Percentiles rank a stretch among this genome's conserved stretches.
Evolutionary conservation across 2,113 vertebrate genomes (phyloP).

Genomic region (Macroglossus sobrinus): DNA sequence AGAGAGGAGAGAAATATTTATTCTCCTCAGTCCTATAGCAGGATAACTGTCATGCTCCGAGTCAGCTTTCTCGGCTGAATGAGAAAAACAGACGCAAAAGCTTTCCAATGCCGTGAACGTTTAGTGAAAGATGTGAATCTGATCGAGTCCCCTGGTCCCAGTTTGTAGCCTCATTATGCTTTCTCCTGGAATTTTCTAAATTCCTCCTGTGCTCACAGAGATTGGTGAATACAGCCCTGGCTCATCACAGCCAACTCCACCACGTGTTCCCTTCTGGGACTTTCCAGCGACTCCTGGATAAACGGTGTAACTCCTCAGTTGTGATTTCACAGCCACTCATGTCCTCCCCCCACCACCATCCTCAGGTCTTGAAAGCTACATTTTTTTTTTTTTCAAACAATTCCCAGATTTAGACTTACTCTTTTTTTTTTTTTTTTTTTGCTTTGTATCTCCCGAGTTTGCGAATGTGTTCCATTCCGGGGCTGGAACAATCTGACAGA

Average conservation of each 20-base stretch:
- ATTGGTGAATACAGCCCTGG: background rate
- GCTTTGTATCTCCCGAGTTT: background rate
- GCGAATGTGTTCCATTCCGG: constrained; percentile 26
- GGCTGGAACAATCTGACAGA: background rate
- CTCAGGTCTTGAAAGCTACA: background rate
- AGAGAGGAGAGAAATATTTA: background rate
- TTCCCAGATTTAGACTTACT: constrained; percentile 5
- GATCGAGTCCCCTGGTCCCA: constrained; percentile 30
- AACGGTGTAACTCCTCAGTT: background rate
- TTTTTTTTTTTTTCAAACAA: background rate
- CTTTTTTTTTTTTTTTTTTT: background rate
- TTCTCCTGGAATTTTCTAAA: constrained; percentile 58
- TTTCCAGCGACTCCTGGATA: constrained; percentile 35
- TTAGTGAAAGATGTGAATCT: constrained; percentile 54
- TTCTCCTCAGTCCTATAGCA: background rate
- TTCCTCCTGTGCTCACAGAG: background rate
- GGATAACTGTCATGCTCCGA: background rate
- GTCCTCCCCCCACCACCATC: background rate
- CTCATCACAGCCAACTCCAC: background rate
- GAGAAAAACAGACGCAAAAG: constrained; percentile 64
- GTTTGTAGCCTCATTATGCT: constrained; percentile 51
- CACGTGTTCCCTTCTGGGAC: constrained; percentile 16
- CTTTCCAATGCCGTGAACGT: constrained; percentile 11
- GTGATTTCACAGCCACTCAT: background rate
- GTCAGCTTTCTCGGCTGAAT: constrained; percentile 38